Evolutionary conservation across 2,797 vertebrate genomes (phyloP).

Genomic region (Zenarchopterus dispar): DNA sequence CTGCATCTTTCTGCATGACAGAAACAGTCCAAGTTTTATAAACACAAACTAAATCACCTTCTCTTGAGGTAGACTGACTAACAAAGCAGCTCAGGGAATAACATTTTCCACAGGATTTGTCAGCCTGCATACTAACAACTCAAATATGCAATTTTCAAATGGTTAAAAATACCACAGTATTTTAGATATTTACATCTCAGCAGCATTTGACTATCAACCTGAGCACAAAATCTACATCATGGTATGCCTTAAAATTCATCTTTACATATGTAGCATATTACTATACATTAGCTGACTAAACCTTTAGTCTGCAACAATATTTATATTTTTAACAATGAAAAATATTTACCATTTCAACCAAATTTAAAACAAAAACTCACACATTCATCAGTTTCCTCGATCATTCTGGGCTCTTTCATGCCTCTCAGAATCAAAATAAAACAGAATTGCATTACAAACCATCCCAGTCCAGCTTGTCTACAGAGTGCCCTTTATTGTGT

Average conservation of each 20-base stretch:
- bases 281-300: slow-evolving; percentile 3
- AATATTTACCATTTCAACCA: background rate
- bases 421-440: slow-evolving; percentile 10
- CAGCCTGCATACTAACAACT: no score
- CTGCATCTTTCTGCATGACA: background rate
- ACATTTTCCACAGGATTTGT: no score
- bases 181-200: slow-evolving; percentile 62
- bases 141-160: no score
- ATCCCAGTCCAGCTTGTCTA: slow-evolving; percentile 33
- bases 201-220: slow-evolving; percentile 11
- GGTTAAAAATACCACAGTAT: slow-evolving; percentile 29
- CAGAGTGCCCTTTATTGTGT: slow-evolving; percentile 69
- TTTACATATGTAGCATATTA: no score
- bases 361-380: slow-evolving; percentile 8
- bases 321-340: background rate
- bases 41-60: no score
- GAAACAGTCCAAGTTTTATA: no score
- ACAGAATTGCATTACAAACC: slow-evolving; percentile 25
- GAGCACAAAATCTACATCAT: slow-evolving; percentile 30
- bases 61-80: no score
- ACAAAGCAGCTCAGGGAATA: no score
- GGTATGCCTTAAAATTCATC: slow-evolving; percentile 1
- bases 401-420: slow-evolving; percentile 21
- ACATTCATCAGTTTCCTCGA: slow-evolving; percentile 14
- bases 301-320: slow-evolving; percentile 18